Evolutionary conservation across 2,797 vertebrate species (phyloP), one percentile per base, ranked within the genome.

Genomic region (Botia kubotai): DNA sequence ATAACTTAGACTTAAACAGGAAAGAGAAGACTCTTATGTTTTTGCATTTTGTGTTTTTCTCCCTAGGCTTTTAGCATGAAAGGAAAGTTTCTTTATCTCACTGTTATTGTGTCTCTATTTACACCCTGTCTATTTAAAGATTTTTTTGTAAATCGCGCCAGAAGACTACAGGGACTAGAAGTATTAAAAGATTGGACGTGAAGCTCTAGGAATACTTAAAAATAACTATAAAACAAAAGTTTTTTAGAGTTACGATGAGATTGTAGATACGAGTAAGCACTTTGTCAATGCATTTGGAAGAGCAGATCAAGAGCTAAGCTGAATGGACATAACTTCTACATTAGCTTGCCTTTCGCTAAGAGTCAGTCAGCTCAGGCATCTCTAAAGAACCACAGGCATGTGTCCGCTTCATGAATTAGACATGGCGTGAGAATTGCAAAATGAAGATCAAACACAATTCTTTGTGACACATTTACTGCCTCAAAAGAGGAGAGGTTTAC

Each of bases 381-480:
- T 80, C 73, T 69, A 46, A 46, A 70, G 53, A 52, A 70, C 53
- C 69, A 26, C 63, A 69, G 72, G 75, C 50, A 69, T 29, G 36
- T 52, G 67, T 52, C 67, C 3, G 43, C 74, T 83, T 85, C 60
- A 69, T 55, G 57, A 72, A 78, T 75, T 29, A 67, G 67, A 80
- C 74, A 46, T 79, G 70, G 53, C 53, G 23, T 23, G 11, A 82
- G 84, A 75, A 19, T 76, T 69, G 53, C 57, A 58, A 53, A 73
- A 79, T 81, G 77, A 65, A 48, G 71, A 79, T 85, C 80, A 68
- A 33, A 62, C 75, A 52, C 77, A 72, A 89, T 79, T 57, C 74
- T 81, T 63, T 75, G 50, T 72, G 87, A 89, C 86, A 75, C 63
- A 62, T 85, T 87, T 79, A 81, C 58, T 75, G 72, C 66, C 69